Conservation (phyloP, 2,888 invertebrate genomes). For the Cantharis rustica region DNA sequence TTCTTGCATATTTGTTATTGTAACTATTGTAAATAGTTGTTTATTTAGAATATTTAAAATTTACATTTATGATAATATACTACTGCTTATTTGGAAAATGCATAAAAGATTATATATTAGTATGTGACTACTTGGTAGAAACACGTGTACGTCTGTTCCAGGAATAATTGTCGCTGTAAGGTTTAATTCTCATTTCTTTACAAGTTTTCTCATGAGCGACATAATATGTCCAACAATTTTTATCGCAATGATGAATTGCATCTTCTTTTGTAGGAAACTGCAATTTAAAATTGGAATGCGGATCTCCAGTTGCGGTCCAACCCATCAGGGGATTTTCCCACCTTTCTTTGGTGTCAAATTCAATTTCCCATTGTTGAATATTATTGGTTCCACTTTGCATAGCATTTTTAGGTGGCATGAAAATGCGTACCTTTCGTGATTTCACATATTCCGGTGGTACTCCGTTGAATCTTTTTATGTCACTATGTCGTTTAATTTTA, state of each 20-base stretch:
- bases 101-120: neutral
- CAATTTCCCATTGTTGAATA: constrained; percentile 88
- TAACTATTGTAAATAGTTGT: no score
- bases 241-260: constrained; percentile 90
- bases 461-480: constrained; percentile 65
- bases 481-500: neutral
- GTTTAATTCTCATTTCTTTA: constrained; percentile 79
- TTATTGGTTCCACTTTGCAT: constrained; percentile 98
- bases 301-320: constrained; percentile 94
- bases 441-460: constrained; percentile 91
- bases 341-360: constrained; percentile 93
- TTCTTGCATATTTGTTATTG: no score
- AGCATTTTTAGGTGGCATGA: constrained; percentile 87
- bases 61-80: no score
- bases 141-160: constrained; percentile 95
- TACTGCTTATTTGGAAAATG: neutral
- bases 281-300: constrained; percentile 88
- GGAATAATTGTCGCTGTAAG: constrained; percentile 92
- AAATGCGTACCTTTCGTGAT: constrained; percentile 84
- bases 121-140: constrained; percentile 82
- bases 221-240: constrained; percentile 93
- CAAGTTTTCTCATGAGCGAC: constrained; percentile 77
- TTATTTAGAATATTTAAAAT: no score
- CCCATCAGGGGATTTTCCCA: constrained; percentile 99
- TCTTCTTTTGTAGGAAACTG: constrained; percentile 81